These are phyloP conservation scores for Lochmaea capreae DNA, from an alignment of 2,888 invertebrate species.

Conservation along the genomic window DNA sequence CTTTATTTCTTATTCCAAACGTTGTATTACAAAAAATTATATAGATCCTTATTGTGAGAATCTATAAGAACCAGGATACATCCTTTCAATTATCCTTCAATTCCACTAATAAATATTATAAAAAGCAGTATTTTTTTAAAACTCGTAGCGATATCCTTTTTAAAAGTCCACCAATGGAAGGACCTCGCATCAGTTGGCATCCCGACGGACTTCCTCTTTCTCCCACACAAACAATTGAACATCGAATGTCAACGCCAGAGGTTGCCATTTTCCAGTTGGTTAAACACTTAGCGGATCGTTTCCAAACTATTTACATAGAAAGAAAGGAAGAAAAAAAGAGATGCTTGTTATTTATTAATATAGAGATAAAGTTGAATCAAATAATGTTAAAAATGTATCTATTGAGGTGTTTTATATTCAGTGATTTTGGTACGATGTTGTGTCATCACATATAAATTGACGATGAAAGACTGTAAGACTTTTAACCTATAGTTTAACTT, in stretches of 20 bases:
- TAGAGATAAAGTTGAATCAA: background rate
- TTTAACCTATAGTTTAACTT: no score
- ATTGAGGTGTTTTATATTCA: no score
- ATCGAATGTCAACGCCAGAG: constrained; percentile 64
- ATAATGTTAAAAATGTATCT: background rate
- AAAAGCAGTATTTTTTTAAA: background rate
- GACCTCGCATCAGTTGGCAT: constrained; percentile 11
- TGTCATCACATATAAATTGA: no score
- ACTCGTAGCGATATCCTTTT: background rate
- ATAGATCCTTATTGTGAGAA: no score
- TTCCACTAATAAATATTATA: background rate
- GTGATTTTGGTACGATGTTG: no score
- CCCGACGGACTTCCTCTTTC: constrained; percentile 41
- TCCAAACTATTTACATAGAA: constrained; percentile 20
- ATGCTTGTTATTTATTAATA: background rate
- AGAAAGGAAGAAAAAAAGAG: background rate
- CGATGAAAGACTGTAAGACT: no score
- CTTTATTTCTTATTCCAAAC: no score
- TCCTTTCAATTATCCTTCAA: background rate
- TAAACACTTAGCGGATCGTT: constrained; percentile 48
- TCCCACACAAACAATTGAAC: constrained; percentile 59
- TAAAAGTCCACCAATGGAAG: constrained; percentile 1
- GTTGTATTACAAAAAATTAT: no score
- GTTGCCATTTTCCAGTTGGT: constrained; percentile 64
- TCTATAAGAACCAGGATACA: no score